Conservation (phyloP, 2,797 vertebrate genomes). For the Sternotherus odoratus region DNA sequence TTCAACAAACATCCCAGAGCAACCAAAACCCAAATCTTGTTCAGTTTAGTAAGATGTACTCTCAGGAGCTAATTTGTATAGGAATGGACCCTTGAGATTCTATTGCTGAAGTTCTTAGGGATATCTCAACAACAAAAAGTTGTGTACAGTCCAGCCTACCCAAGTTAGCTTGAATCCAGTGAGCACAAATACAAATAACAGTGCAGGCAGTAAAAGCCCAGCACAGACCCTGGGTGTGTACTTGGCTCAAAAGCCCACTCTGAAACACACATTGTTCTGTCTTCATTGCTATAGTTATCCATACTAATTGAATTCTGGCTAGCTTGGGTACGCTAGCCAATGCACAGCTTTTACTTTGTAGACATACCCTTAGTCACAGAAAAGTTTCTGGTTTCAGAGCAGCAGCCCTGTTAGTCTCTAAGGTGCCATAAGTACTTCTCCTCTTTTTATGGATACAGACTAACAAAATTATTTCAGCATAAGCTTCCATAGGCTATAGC, state of each 20-base stretch:
- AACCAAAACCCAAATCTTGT: neutral
- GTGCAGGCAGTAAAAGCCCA: neutral
- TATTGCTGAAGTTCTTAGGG: neutral
- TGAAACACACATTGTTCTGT: neutral
- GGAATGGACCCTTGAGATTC: neutral
- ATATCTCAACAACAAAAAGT: neutral
- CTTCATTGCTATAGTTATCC: neutral
- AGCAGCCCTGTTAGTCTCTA: no score
- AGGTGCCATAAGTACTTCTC: no score
- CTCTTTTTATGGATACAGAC: no score
- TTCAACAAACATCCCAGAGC: neutral
- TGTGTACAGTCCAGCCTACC: neutral
- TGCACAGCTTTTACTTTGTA: neutral
- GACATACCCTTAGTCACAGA: neutral
- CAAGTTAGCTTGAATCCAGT: neutral
- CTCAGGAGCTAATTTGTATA: neutral
- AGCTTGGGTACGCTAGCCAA: neutral
- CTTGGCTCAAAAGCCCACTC: neutral
- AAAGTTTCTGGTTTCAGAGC: no score
- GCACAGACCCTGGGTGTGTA: neutral
- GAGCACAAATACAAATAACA: neutral
- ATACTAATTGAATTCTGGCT: neutral
- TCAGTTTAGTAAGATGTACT: neutral
- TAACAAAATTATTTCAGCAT: no score
- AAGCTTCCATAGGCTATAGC: no score